Percentiles rank a stretch among this genome's conserved stretches.
Conservation (phyloP, 2,113 vertebrate genomes). For the Albula goreensis region DNA sequence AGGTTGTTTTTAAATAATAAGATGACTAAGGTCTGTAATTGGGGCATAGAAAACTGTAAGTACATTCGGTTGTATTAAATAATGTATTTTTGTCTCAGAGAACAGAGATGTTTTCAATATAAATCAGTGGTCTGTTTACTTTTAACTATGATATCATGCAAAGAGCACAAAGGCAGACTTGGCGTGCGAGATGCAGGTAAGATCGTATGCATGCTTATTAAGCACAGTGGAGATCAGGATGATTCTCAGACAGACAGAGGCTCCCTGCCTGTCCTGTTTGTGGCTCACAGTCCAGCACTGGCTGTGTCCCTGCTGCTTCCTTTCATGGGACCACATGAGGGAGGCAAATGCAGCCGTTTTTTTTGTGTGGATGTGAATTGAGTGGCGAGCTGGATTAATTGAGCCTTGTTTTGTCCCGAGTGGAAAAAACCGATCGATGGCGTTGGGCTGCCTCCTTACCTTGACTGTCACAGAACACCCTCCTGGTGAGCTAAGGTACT, state of each 20-base stretch:
- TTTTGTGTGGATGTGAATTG: background rate
- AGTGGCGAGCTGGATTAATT: conserved; percentile 38
- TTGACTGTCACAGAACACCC: conserved; percentile 19
- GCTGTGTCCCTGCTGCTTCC: background rate
- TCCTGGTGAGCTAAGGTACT: conserved; percentile 35
- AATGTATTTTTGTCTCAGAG: too few species aligned
- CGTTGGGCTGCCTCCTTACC: background rate
- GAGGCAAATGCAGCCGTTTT: background rate
- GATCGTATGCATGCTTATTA: too few species aligned
- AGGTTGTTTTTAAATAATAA: too few species aligned
- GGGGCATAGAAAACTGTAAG: too few species aligned
- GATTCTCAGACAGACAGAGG: background rate
- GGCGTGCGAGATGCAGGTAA: too few species aligned
- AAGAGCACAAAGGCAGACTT: too few species aligned
- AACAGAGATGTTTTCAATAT: too few species aligned
- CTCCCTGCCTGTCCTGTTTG: background rate
- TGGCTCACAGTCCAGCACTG: background rate
- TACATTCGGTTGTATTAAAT: too few species aligned
- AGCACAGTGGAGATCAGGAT: too few species aligned
- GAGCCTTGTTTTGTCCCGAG: conserved; percentile 23
- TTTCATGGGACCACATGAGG: background rate
- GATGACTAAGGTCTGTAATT: too few species aligned
- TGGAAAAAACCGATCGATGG: conserved; percentile 23
- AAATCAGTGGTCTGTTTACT: too few species aligned
- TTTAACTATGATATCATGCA: too few species aligned